phyloP scores from a whole-genome alignment of 2,888 invertebrate species.

The Diaperis boleti region DNA sequence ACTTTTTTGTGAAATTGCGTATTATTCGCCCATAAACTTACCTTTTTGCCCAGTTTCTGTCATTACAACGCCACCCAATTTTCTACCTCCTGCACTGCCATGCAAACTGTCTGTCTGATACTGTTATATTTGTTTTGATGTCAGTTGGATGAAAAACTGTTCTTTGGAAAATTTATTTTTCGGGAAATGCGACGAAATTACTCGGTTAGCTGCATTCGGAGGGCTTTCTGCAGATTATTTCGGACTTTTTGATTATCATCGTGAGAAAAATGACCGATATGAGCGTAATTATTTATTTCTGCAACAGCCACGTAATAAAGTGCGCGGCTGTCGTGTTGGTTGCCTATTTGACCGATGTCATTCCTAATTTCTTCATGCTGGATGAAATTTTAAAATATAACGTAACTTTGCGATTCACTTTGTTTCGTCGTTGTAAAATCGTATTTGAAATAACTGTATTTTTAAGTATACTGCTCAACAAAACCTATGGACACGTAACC shows the following conservation, averaged over 20 bases:
- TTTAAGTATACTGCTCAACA: no score
- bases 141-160: conserved; percentile 36
- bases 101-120: conserved; percentile 53
- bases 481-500: no score
- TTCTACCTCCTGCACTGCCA: conserved; percentile 73
- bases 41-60: conserved; percentile 82
- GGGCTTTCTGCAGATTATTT: conserved; percentile 7
- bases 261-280: conserved; percentile 16
- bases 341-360: conserved; percentile 49
- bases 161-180: conserved; percentile 10
- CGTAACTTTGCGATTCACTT: no score
- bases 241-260: conserved; percentile 22
- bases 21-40: conserved; percentile 69
- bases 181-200: neutral
- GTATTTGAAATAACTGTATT: no score
- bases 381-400: no score
- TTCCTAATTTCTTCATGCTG: no score
- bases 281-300: conserved; percentile 37
- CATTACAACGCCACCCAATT: conserved; percentile 85
- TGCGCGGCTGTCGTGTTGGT: conserved; percentile 52
- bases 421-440: no score
- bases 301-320: conserved; percentile 56
- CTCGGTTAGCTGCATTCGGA: neutral
- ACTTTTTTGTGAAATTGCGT: conserved; percentile 19
- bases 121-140: conserved; percentile 56